A percentile compares a stretch with the other conserved stretches of the same genome.
These are phyloP conservation scores for Idris sp. DNA, from an alignment of 1,140 invertebrate species.

Conservation along the genomic window DNA sequence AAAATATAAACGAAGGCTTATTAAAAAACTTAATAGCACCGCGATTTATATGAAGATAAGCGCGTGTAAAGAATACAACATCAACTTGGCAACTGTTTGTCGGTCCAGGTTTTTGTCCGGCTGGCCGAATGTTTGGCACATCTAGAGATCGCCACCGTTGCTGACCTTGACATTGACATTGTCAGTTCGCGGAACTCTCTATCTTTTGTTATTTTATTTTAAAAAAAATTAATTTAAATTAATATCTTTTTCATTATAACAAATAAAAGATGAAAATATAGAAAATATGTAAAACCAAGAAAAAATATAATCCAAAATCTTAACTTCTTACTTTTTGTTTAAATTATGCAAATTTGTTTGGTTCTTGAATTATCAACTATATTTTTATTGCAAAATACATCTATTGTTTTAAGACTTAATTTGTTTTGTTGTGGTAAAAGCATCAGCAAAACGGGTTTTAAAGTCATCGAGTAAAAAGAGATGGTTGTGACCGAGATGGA, in stretches of 20 bases:
- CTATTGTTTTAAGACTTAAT: constrained; percentile 13
- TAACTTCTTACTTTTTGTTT: no score
- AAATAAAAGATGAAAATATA: no score
- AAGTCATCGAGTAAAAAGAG: constrained; percentile 23
- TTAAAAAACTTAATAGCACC: constrained; percentile 20
- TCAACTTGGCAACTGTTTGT: constrained; percentile 40
- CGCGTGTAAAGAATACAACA: constrained; percentile 39
- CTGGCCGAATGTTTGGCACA: constrained; percentile 38
- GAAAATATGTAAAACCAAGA: no score
- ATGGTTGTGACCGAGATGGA: constrained; percentile 12
- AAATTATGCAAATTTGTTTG: no score
- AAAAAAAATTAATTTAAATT: no score
- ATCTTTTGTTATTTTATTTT: no score
- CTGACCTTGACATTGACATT: constrained; percentile 79
- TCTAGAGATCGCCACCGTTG: constrained; percentile 53
- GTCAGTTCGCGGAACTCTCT: constrained; percentile 49
- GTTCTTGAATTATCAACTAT: no score
- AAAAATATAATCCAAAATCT: no score
- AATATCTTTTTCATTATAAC: no score
- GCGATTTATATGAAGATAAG: constrained; percentile 27
- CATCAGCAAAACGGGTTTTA: constrained; percentile 44
- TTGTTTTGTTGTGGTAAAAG: constrained; percentile 24
- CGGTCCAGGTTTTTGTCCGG: constrained; percentile 34
- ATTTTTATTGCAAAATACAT: not conserved
- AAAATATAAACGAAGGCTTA: constrained; percentile 14